Evolutionary conservation across 1,140 invertebrate genomes (phyloP).

Genomic region (Homalodisca vitripennis): DNA sequence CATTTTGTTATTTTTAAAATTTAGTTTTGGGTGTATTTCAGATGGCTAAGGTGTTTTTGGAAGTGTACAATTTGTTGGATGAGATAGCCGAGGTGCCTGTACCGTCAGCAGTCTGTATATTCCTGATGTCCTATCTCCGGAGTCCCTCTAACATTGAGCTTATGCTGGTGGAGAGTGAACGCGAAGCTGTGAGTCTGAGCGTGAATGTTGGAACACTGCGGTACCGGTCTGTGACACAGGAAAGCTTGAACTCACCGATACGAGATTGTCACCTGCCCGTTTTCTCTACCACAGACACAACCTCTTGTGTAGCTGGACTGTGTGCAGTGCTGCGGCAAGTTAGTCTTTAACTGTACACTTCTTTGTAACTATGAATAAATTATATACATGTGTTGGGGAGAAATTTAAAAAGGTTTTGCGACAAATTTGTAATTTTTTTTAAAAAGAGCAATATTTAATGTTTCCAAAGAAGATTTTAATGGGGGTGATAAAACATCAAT

Average conservation of each 20-base stretch:
- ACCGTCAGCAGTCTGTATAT: slow-evolving; percentile 26
- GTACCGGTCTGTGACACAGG: slow-evolving; percentile 17
- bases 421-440: too few species aligned
- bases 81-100: slow-evolving; percentile 16
- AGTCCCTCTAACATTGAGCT: slow-evolving; percentile 36
- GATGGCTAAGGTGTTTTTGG: slow-evolving; percentile 31
- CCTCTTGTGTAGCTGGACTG: slow-evolving; percentile 64
- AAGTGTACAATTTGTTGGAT: slow-evolving; percentile 9
- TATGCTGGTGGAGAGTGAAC: neutral
- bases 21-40: too few species aligned
- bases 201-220: neutral
- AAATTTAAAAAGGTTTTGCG: too few species aligned
- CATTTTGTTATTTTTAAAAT: too few species aligned
- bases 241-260: slow-evolving; percentile 45
- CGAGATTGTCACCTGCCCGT: slow-evolving; percentile 58
- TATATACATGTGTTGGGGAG: too few species aligned
- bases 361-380: too few species aligned
- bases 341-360: too few species aligned
- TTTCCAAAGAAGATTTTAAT: too few species aligned
- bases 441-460: too few species aligned
- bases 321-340: slow-evolving; percentile 68
- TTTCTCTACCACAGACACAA: slow-evolving; percentile 50
- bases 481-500: too few species aligned
- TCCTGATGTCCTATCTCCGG: slow-evolving; percentile 10
- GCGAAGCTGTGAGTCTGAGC: neutral